Evolutionary conservation across 2,797 vertebrate genomes (phyloP).

Genomic region (Karalla daura): DNA sequence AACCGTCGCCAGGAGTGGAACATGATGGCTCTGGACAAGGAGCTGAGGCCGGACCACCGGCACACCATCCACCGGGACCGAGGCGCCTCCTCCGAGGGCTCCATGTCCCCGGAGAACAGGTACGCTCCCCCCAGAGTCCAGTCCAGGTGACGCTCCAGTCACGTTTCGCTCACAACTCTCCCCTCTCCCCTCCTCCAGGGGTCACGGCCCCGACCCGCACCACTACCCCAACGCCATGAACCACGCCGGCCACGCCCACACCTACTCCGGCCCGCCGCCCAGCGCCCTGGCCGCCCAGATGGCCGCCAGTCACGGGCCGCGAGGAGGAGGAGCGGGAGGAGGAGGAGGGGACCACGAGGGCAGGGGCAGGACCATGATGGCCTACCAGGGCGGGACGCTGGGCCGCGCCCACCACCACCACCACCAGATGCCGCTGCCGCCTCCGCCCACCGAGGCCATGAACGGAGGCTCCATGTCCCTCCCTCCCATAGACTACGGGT

Average conservation of each 20-base stretch:
- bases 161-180: background rate
- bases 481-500: slow-evolving; percentile 92
- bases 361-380: slow-evolving; percentile 85
- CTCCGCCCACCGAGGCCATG: slow-evolving; percentile 88
- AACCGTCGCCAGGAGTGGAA: slow-evolving; percentile 99
- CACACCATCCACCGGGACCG: slow-evolving; percentile 94
- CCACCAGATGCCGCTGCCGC: slow-evolving; percentile 91
- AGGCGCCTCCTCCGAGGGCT: slow-evolving; percentile 94
- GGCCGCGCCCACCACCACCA: slow-evolving; percentile 95
- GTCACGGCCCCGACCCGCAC: slow-evolving; percentile 88
- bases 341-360: slow-evolving; percentile 88
- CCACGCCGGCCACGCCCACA: slow-evolving; percentile 88
- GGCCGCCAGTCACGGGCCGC: slow-evolving; percentile 84
- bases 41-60: slow-evolving; percentile 96
- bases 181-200: slow-evolving; percentile 78
- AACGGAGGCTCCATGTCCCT: slow-evolving; percentile 87
- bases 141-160: too few species aligned
- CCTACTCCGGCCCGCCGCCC: slow-evolving; percentile 87
- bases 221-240: slow-evolving; percentile 94
- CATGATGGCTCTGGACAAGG: slow-evolving; percentile 99
- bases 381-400: slow-evolving; percentile 88
- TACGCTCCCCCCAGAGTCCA: slow-evolving; percentile 57
- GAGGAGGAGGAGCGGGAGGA: too few species aligned
- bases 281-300: slow-evolving; percentile 82
- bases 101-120: slow-evolving; percentile 97